Percentiles rank a stretch among this genome's conserved stretches.
These are phyloP conservation scores for Drosophila emarginata DNA, from an alignment of 2,888 invertebrate species.

Conservation along the genomic window DNA sequence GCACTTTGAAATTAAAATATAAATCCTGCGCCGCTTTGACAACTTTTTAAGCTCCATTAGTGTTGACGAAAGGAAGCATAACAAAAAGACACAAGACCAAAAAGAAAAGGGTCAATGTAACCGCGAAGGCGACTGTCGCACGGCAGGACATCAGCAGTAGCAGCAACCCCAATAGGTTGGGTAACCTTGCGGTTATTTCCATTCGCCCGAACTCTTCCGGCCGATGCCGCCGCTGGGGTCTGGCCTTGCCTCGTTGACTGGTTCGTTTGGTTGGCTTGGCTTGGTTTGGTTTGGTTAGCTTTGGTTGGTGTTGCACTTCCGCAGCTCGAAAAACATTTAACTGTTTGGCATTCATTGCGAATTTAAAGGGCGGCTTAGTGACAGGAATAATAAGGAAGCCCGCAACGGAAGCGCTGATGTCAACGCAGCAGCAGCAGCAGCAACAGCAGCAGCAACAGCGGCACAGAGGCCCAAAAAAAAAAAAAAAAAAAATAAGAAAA, in stretches of 20 bases:
- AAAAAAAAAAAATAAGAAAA: conserved; percentile 21
- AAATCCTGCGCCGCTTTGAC: conserved; percentile 69
- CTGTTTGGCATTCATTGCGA: conserved; percentile 77
- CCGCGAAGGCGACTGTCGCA: conserved; percentile 64
- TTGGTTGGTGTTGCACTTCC: conserved; percentile 62
- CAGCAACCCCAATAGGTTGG: conserved; percentile 29
- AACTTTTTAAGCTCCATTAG: conserved; percentile 76
- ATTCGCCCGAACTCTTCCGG: conserved; percentile 32
- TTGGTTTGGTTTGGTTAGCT: conserved; percentile 8
- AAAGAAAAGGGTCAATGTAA: conserved; percentile 69
- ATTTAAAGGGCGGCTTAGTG: conserved; percentile 77
- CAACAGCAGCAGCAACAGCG: conserved; percentile 10
- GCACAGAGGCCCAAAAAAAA: conserved; percentile 18
- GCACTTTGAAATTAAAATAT: conserved; percentile 71
- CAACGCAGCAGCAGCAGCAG: conserved; percentile 47
- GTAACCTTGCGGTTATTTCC: conserved; percentile 55
- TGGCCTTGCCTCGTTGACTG: conserved; percentile 30
- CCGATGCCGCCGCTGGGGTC: conserved; percentile 13
- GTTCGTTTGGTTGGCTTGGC: conserved; percentile 18
- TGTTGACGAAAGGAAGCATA: conserved; percentile 68
- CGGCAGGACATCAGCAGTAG: conserved; percentile 56
- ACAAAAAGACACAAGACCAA: conserved; percentile 39
- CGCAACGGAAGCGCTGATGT: conserved; percentile 73
- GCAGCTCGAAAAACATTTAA: conserved; percentile 65
- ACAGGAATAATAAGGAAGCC: conserved; percentile 75